Base-by-base conservation (phyloP, 2,888 invertebrate genomes). In the Apotomis capreana region DNA sequence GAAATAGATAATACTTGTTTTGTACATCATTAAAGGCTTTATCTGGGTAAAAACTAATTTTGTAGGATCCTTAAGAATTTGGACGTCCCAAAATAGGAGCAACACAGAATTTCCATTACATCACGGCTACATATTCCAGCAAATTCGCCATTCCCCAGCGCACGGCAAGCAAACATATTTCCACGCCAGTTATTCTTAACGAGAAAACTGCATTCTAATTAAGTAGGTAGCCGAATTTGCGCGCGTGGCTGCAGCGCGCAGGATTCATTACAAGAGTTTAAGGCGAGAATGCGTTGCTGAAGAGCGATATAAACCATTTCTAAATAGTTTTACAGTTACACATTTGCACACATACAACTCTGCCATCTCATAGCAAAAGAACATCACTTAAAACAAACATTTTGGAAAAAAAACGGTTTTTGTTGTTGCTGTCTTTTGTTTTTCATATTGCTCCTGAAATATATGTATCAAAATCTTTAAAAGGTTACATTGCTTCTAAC, bases 151-250 rank as follows among this genome's bases (percentile, higher is more conserved):
- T 61, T 60, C 60, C 60, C 49, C 8, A 26, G 6, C 46, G 64
- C 6, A 62, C 9, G 12, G 63, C 57, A 57, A 58, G 58, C 64
- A 65, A 70, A 67, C 59, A 52, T 68, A 61, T 69, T 70, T 61
- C 60, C 65, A 55, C 65, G 60, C 65, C 36, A 60, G 60, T 70
- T 70, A 64, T 70, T 65, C 44, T 73, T 74, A 68, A 76, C 60
- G 71, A 64, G 76, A 69, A 74, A 76, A 75, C 75, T 76, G 76
- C 76, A 74, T 76, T 73, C 74, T 73, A 76, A 78, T 76, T 78
- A 76, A 74, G 71, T 69, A 73, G 74, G 71, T 68, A 44, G 60
- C 58, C 69, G 70, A 75, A 74, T 74, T 71, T 69, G 62, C 69
- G 70, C 70, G 58, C 64, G 64, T 26, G 59, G 61, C 13, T 69